Percentiles rank a stretch among this genome's conserved stretches.
Conservation (phyloP, 2,888 invertebrate species). For the Cylloceria caligata region DNA sequence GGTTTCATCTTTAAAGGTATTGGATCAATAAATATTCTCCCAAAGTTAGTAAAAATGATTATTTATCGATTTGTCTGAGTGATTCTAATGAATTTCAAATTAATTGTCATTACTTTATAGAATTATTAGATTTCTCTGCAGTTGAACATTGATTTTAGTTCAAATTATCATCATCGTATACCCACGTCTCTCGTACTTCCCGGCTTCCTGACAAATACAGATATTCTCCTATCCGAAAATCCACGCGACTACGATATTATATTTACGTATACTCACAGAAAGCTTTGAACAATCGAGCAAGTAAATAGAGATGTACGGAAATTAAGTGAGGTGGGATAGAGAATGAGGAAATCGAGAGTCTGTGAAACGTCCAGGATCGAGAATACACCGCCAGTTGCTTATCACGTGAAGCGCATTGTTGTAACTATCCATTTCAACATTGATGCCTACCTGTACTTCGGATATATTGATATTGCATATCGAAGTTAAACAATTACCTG, state of each 20-base stretch:
- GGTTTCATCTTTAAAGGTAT: not conserved
- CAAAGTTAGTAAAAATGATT: not conserved
- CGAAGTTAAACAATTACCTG: constrained; percentile 76
- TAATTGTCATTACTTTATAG: not conserved
- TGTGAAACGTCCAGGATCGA: constrained; percentile 11
- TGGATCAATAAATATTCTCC: not conserved
- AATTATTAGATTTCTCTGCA: not conserved
- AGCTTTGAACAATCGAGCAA: constrained; percentile 31
- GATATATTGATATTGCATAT: constrained; percentile 60
- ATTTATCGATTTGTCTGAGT: not conserved
- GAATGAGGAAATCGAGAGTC: constrained; percentile 19
- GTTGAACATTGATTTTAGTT: not conserved
- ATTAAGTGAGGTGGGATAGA: constrained; percentile 3
- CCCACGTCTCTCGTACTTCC: not conserved
- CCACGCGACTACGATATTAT: constrained; percentile 9
- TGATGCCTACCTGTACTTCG: constrained; percentile 8
- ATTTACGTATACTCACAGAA: constrained; percentile 6
- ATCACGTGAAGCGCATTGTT: constrained; percentile 16
- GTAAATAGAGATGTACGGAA: constrained; percentile 29
- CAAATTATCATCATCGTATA: not conserved
- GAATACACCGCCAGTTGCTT: not conserved
- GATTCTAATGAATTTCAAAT: not conserved
- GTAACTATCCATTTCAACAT: not conserved
- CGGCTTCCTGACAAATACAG: not conserved
- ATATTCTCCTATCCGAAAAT: constrained; percentile 3